Evolutionary conservation across 2,113 vertebrate genomes (phyloP), one percentile per base, ranked within the genome.

Genomic region (Phalacrocorax aristotelis): DNA sequence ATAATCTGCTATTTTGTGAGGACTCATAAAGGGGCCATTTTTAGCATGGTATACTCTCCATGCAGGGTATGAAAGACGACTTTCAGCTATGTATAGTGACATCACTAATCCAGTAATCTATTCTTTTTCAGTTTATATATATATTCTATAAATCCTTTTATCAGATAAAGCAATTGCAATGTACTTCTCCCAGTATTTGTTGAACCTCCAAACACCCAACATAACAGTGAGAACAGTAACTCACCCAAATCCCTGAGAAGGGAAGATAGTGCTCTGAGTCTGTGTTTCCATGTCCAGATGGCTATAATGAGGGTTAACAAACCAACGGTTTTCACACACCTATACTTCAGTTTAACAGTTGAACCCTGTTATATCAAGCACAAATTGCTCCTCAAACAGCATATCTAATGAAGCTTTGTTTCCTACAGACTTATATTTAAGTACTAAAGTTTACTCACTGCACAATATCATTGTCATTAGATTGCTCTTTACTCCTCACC

Each of bases 51-150:
- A 2, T 38, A 38, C 2, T 57, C 19, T 69, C 19, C 30, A 30
- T 14, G 10, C 2, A 61, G 13, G 3, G 1, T 42, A 36, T 16
- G 25, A 51, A 76, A 48, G 5, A 17, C 2, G 1, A 14, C 23
- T 79, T 85, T 62, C 23, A 86, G 11, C 7, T 69, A 15, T 83
- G 62, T 55, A 34, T 25, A n/a, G n/a, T 42, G 26, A 40, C n/a
- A 64, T 8, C 20, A 32, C 4, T 51, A 58, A 46, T 51, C 21
- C 15, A 77, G 22, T 1, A 34, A 58, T 62, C 15, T 6, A 7
- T 27, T 54, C 52, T 10, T 38, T 30, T 57, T 46, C 7, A 0
- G 10, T 55, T 30, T 55, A 18, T 51, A 32, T 40, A 44, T 32
- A 7, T 18, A 5, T 26, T 70, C 14, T 51, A 34, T n/a, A 64